A percentile compares a stretch with the other conserved stretches of the same genome.
phyloP scores from a whole-genome alignment of 1,140 invertebrate genomes.

The Himalopsyche phryganea region DNA sequence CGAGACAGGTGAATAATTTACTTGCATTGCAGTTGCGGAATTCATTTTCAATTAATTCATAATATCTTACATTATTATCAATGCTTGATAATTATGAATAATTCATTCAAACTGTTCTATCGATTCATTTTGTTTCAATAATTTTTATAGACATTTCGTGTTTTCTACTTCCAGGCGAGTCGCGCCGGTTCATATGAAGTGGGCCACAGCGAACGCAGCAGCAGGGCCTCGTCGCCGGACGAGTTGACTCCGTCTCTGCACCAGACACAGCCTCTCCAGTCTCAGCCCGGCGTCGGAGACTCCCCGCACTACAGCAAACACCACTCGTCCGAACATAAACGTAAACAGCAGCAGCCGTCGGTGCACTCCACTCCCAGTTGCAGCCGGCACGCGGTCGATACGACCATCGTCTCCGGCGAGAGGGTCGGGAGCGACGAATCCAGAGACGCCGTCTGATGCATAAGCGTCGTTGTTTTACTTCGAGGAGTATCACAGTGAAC shows the following conservation, averaged over 20 bases:
- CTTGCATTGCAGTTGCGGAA: neutral
- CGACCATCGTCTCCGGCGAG: conserved; percentile 21
- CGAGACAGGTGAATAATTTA: conserved; percentile 23
- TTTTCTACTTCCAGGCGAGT: conserved; percentile 20
- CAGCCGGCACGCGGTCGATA: conserved; percentile 26
- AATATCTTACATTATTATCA: too few relatives aligned
- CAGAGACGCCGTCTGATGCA: conserved; percentile 27
- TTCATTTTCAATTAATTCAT: too few relatives aligned
- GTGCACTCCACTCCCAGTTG: conserved; percentile 29
- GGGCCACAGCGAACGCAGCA: conserved; percentile 51
- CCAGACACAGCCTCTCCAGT: conserved; percentile 3
- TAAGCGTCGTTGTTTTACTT: neutral
- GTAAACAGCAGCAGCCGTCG: conserved; percentile 1
- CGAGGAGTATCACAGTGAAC: too few relatives aligned
- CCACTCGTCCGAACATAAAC: conserved; percentile 3
- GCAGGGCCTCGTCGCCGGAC: conserved; percentile 56
- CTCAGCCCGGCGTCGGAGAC: neutral
- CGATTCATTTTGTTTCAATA: too few relatives aligned
- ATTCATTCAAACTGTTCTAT: too few relatives aligned
- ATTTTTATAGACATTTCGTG: too few relatives aligned
- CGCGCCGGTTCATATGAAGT: conserved; percentile 44
- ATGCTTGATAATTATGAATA: too few relatives aligned
- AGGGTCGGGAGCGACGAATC: conserved; percentile 9
- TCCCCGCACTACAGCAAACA: conserved; percentile 16
- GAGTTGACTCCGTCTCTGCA: conserved; percentile 52